Percentiles rank a stretch among this genome's conserved stretches.
Evolutionary conservation across 2,113 vertebrate species (phyloP).

Genomic region (Arenaria interpres): DNA sequence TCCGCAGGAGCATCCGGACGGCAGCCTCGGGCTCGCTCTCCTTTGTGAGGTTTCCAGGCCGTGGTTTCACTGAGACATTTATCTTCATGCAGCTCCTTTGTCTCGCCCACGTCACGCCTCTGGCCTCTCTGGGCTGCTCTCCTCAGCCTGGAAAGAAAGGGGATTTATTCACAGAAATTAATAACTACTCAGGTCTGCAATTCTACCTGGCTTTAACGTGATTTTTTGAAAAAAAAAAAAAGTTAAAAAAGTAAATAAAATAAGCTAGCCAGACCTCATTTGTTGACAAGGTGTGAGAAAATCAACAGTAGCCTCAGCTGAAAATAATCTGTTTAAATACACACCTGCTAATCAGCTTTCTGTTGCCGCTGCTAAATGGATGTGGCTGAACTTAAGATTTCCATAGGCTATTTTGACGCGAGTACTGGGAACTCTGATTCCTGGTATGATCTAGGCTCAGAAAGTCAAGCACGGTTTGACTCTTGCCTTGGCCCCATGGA

Average conservation of each 20-base stretch:
- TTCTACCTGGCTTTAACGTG: neutral
- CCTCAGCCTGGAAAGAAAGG: neutral
- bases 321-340: constrained; percentile 15
- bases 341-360: constrained; percentile 25
- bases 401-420: neutral
- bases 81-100: neutral
- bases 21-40: neutral
- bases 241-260: neutral
- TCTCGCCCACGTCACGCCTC: rapidly evolving
- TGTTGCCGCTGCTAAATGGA: neutral
- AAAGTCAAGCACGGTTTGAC: neutral
- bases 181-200: neutral
- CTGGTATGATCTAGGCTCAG: neutral
- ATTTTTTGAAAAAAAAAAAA: neutral
- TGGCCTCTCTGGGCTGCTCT: neutral
- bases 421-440: neutral
- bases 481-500: neutral
- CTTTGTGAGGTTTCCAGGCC: neutral
- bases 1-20: neutral
- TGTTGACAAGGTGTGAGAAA: neutral
- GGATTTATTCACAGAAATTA: neutral
- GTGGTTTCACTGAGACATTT: neutral
- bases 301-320: neutral
- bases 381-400: neutral
- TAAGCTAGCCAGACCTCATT: neutral